Conservation (phyloP, 2,888 invertebrate species). For the Leptogaster cylindrica region DNA sequence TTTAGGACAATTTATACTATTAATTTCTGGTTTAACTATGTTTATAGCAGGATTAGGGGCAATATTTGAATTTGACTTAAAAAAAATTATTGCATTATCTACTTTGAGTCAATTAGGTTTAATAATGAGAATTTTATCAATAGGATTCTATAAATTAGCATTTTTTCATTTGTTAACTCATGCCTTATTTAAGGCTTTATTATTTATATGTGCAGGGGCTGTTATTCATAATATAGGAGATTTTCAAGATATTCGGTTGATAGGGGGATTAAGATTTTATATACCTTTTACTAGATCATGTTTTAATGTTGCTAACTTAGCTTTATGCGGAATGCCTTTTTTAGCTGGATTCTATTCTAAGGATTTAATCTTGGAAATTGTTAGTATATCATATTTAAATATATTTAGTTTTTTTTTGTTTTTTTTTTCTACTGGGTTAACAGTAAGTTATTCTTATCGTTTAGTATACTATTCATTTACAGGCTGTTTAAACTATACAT, state of each 20-base stretch:
- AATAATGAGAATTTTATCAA: conserved; percentile 71
- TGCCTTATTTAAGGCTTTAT: conserved; percentile 77
- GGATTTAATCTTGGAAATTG: conserved; percentile 68
- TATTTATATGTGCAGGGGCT: conserved; percentile 75
- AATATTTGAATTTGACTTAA: conserved; percentile 73
- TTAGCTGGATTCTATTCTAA: conserved; percentile 72
- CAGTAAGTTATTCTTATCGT: conserved; percentile 66
- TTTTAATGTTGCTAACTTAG: conserved; percentile 67
- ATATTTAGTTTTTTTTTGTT: conserved; percentile 65
- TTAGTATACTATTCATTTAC: conserved; percentile 66
- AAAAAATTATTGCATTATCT: conserved; percentile 80
- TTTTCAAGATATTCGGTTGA: conserved; percentile 73
- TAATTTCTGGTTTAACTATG: conserved; percentile 67
- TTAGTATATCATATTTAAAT: conserved; percentile 65
- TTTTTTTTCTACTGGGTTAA: conserved; percentile 66
- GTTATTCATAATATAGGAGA: conserved; percentile 71
- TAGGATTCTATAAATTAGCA: conserved; percentile 65
- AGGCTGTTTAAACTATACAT: conserved; percentile 52
- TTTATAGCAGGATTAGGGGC: conserved; percentile 68
- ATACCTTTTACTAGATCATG: conserved; percentile 63
- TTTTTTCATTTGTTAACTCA: conserved; percentile 77
- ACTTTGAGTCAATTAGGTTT: conserved; percentile 78
- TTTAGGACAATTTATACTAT: conserved; percentile 64
- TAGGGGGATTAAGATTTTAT: conserved; percentile 63
- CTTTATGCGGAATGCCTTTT: conserved; percentile 71